Evolutionary conservation across 2,113 vertebrate species (phyloP), one percentile per base, ranked within the genome.

Genomic region (Aptenodytes patagonicus): DNA sequence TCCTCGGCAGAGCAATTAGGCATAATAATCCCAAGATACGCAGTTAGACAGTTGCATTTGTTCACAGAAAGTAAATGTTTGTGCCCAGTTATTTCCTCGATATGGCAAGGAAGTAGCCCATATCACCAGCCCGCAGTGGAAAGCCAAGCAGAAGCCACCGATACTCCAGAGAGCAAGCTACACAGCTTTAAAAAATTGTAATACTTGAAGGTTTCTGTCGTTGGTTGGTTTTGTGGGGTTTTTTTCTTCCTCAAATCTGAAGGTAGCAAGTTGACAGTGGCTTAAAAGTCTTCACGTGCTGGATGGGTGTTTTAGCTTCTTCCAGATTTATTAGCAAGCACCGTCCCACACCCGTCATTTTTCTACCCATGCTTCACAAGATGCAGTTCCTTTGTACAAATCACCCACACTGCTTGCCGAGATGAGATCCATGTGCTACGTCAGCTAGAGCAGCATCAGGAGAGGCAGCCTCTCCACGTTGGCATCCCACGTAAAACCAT

Each of bases 331-430:
- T 26, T 13, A 64, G 29, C n/a, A 64, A 87, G 54, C 44, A 42
- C 31, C 0, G 1, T 24, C 55, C 34, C 61, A 49, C 2, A 1
- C 5, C 26, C 11, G 7, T 11, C 2, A 17, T 38, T 88, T 29
- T 83, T 26, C 73, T 42, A 31, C 34, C n/a, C 1, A 3, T 25
- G 42, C 47, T 83, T 54, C 44, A 28, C 14, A 68, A 18, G 47
- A 44, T 9, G 17, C 28, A 78, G 29, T 17, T 65, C 60, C 65
- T 64, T 55, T 31, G 20, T 10, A 17, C 38, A 72, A 60, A 14
- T 11, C 31, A 49, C 2, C 7, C 0, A 1, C n/a, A 11, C 3
- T 0, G 0, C 49, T 49, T 13, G 28, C 42, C 1, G 11, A 57
- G 36, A n/a, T 13, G 57, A 75, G 28, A 51, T 17, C 70, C 42